phyloP scores from a whole-genome alignment of 1,140 invertebrate genomes.

The Drosophila rhopaloa region DNA sequence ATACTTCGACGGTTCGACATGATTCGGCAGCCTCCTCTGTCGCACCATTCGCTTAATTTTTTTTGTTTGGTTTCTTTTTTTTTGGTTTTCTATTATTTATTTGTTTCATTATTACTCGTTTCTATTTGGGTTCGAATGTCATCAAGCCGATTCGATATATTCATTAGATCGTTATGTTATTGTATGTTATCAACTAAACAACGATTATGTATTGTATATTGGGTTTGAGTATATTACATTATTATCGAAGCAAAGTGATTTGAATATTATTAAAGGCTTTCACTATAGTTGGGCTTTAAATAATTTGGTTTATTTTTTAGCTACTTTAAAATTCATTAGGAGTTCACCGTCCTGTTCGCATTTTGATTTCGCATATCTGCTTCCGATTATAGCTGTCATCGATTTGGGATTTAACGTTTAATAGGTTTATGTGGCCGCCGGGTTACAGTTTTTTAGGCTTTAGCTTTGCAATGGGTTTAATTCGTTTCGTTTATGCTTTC shows the following conservation, averaged over 20 bases:
- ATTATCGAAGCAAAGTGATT: slow-evolving; percentile 79
- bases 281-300: slow-evolving; percentile 76
- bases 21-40: slow-evolving; percentile 76
- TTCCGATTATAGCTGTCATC: slow-evolving; percentile 23
- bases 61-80: slow-evolving; percentile 27
- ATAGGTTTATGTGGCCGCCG: slow-evolving; percentile 50
- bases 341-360: slow-evolving; percentile 76
- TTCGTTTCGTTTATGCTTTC: slow-evolving; percentile 16
- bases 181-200: slow-evolving; percentile 76
- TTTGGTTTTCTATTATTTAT: slow-evolving; percentile 31
- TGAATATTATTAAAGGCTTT: slow-evolving; percentile 79
- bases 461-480: slow-evolving; percentile 12
- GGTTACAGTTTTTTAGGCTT: slow-evolving; percentile 23
- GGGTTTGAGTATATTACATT: slow-evolving; percentile 78
- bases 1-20: slow-evolving; percentile 78
- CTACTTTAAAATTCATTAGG: slow-evolving; percentile 77
- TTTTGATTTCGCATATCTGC: slow-evolving; percentile 39
- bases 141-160: slow-evolving; percentile 15
- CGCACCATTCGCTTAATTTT: slow-evolving; percentile 68
- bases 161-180: slow-evolving; percentile 30
- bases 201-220: slow-evolving; percentile 66
- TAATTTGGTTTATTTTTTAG: slow-evolving; percentile 68
- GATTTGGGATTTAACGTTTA: slow-evolving; percentile 19
- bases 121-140: slow-evolving; percentile 21
- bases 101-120: slow-evolving; percentile 18